phyloP scores from a whole-genome alignment of 2,797 vertebrate species.

The Avahi laniger region DNA sequence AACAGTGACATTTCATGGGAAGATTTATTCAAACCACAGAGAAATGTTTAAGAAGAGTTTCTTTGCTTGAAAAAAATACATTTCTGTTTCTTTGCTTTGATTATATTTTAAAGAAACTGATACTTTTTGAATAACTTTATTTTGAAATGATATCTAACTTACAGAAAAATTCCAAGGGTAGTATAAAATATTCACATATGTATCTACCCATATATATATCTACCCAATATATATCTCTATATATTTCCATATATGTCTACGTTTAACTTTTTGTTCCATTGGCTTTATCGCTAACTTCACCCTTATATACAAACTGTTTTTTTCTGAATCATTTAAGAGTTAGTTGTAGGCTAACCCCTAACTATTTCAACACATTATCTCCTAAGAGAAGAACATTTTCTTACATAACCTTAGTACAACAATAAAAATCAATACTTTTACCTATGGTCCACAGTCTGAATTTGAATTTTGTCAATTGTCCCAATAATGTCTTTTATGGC shows the following conservation, averaged over 20 bases:
- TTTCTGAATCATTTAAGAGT: neutral
- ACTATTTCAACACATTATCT: neutral
- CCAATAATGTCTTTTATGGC: neutral
- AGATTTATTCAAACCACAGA: neutral
- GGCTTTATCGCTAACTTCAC: neutral
- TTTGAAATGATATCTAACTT: slow-evolving; percentile 2
- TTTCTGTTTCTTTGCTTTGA: neutral
- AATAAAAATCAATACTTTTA: neutral
- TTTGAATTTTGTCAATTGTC: neutral
- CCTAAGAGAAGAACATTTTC: neutral
- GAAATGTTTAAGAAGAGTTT: neutral
- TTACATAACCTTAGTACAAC: neutral
- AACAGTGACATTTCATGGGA: neutral
- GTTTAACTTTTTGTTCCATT: neutral
- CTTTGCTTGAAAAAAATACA: neutral
- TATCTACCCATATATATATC: too few species aligned
- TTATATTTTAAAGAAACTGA: slow-evolving; percentile 27
- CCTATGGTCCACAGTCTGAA: neutral
- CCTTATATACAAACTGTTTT: neutral
- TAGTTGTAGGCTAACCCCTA: neutral
- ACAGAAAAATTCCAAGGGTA: neutral
- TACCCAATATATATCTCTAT: too few species aligned
- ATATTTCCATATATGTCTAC: too few species aligned
- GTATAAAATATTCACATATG: neutral
- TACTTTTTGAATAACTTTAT: neutral